Percentiles rank a stretch among this genome's conserved stretches.
phyloP scores from a whole-genome alignment of 2,797 vertebrate species.

The Premnoplex brunnescens region DNA sequence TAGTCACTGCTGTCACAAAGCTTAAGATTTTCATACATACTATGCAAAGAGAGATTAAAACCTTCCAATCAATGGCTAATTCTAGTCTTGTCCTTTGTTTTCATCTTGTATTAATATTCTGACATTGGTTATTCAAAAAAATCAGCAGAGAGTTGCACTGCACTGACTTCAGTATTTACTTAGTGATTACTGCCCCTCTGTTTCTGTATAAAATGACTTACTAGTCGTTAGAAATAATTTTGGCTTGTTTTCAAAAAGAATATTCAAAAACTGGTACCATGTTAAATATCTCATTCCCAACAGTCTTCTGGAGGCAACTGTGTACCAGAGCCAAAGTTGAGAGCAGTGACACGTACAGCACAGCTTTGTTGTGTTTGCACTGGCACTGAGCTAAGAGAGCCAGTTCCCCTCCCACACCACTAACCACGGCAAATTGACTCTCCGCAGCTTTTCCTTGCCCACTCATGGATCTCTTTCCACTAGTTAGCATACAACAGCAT shows the following conservation, averaged over 20 bases:
- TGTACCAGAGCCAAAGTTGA: not conserved
- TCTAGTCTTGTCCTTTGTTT: not conserved
- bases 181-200: not conserved
- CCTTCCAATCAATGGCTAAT: not conserved
- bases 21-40: not conserved
- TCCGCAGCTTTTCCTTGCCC: not conserved
- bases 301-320: rapidly evolving
- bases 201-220: not conserved
- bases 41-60: not conserved
- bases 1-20: not conserved
- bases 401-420: not conserved
- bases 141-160: not conserved
- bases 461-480: rapidly evolving
- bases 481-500: not conserved
- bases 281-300: not conserved
- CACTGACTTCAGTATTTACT: not conserved
- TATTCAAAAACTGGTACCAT: not conserved
- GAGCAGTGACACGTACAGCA: rapidly evolving
- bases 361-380: not conserved
- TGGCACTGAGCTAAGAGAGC: not conserved
- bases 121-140: not conserved
- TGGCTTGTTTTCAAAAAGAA: not conserved
- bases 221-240: not conserved
- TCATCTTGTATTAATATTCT: not conserved
- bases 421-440: not conserved